Base-by-base conservation (phyloP, 2,113 vertebrate species). In the Syngnathus typhle region DNA sequence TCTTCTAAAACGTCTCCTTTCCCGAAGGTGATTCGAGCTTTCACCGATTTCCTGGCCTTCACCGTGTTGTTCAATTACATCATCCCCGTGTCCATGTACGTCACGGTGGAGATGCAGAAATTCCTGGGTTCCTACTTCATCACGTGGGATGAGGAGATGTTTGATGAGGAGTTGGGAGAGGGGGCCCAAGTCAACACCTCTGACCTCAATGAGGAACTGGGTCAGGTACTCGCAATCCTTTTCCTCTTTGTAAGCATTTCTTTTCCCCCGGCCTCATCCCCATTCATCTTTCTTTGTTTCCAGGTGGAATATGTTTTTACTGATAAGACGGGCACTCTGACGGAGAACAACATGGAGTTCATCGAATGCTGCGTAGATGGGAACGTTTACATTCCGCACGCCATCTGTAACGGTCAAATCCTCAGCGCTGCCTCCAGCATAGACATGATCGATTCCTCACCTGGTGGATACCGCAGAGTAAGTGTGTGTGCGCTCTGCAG, bases 41-140 rank as follows among this genome's bases (percentile, higher is more conserved):
- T 98, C 88, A 98, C 97, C 2, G 97, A 99, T 83, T 99, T 98
- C 85, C 92, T 99, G 85, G 96, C 97, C 62, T 99, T 96, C 85
- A 99, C 98, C 96, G 97, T 99, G 65, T 91, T 99, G 66, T 99
- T 98, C 85, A 99, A 99, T 85, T 99, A 99, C 92, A 99, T 99
- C 91, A 99, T 99, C 81, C 97, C 97, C 0, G 96, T 99, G 70
- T 99, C 97, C 41, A 98, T 99, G 96, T 99, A 99, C 0, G 96
- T 99, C 72, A 99, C 97, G 0, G 97, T 99, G 74, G 97, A 99
- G 91, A 98, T 99, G 97, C 97, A 99, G 90, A 99, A 99, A 80
- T 99, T 99, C 80, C 89, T 99, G 1, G 97, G 97, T 71, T 99
- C 97, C 19, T 98, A 98, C 75, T 99, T 99, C 84, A 93, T 99